Conservation (phyloP, 1,140 invertebrate genomes). For the Centruroides sculpturatus region DNA sequence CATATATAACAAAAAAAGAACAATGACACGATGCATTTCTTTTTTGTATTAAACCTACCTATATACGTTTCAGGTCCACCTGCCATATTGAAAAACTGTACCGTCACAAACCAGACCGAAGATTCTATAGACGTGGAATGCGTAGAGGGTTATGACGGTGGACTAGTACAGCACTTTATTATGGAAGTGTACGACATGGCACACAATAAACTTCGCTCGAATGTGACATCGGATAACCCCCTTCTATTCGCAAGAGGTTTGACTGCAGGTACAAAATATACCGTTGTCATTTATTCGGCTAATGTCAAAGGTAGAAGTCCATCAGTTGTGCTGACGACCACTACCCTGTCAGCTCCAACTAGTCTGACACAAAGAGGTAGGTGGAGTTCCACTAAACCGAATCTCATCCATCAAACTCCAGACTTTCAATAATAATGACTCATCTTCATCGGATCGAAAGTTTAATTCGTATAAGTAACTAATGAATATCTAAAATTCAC, state of each 20-base stretch:
- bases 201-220: constrained; percentile 36
- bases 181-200: constrained; percentile 53
- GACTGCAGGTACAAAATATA: constrained; percentile 52
- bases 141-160: constrained; percentile 69
- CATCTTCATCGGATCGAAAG: too few species aligned
- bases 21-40: too few species aligned
- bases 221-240: constrained; percentile 38
- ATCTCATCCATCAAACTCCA: too few species aligned
- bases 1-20: too few species aligned
- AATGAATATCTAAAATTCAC: too few species aligned
- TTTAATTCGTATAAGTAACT: too few species aligned
- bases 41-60: too few species aligned
- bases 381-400: not conserved
- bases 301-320: constrained; percentile 77
- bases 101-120: constrained; percentile 69
- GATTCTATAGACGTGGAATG: constrained; percentile 64
- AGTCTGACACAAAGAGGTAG: constrained; percentile 25
- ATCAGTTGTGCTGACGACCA: constrained; percentile 60
- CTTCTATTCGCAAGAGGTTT: constrained; percentile 42
- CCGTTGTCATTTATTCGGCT: constrained; percentile 64
- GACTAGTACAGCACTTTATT: constrained; percentile 60
- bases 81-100: constrained; percentile 64
- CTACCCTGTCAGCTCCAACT: constrained; percentile 41
- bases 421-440: too few species aligned
- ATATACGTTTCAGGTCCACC: constrained; percentile 46